Evolutionary conservation across 2,888 invertebrate species (phyloP), one percentile per base, ranked within the genome.

Genomic region (Luffia ferchaultella): DNA sequence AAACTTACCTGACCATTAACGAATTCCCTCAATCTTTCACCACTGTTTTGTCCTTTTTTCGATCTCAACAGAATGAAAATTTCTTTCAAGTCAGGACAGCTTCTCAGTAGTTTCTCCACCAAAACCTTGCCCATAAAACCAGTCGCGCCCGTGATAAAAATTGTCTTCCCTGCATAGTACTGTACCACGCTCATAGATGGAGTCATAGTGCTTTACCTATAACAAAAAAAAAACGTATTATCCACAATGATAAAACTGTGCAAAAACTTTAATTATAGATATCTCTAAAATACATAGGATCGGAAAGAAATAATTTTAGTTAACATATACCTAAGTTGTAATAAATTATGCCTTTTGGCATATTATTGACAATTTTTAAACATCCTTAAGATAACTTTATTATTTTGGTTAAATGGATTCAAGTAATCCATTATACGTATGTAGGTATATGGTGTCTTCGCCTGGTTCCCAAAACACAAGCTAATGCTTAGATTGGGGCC

Each of bases 101-200:
- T 87, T 52, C 90, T 73, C 0, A 95, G 73, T 0, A 95, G 70
- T 63, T 95, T 95, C 64, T 93, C 92, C 12, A 95, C 84, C 16
- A 95, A 71, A 2, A 93, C 90, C 72, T 95, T 94, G 3, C 95
- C 95, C 80, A 95, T 87, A 61, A 95, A 95, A 1, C 95, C 95
- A 0, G 93, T 93, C 1, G 89, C 90, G 0, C 95, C 96, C 0
- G 95, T 95, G 48, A 96, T 85, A 60, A 96, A 87, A 2, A 95
- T 75, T 1, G 85, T 76, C 59, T 88, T 86, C 1, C 74, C 76
- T 0, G 77, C 72, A 66, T 86, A 89, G 86, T 87, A 89, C 62
- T 86, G 79, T 1, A 83, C 65, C 50, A 88, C 79, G 30, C 30
- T 30, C 3, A 12, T 30, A 30, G 30, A 30, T 3, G 30, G 30